Percentiles rank a stretch among this genome's conserved stretches.
Conservation (phyloP, 2,888 invertebrate species). For the Papilio elwesi region DNA sequence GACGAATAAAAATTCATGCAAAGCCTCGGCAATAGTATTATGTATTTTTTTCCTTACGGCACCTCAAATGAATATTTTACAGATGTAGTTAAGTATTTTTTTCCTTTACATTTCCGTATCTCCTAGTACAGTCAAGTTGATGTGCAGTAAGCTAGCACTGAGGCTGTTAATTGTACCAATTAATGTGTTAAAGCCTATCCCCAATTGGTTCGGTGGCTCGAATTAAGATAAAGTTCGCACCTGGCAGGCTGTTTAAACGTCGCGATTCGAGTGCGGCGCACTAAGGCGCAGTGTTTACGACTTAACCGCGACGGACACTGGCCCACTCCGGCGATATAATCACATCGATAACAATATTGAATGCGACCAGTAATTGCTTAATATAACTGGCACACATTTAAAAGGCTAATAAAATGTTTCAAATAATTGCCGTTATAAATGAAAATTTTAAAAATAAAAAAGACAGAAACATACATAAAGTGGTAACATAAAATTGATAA, state of each 20-base stretch:
- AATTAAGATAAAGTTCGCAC: conserved; percentile 84
- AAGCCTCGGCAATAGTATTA: neutral
- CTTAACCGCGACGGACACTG: conserved; percentile 50
- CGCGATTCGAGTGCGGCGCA: conserved; percentile 69
- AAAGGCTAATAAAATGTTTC: conserved; percentile 6
- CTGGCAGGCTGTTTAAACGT: conserved; percentile 75
- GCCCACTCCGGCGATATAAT: conserved; percentile 32
- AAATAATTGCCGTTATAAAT: neutral
- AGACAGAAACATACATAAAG: neutral
- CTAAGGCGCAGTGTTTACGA: conserved; percentile 72
- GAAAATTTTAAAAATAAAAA: neutral
- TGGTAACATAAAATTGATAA: neutral
- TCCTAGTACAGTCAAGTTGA: conserved; percentile 28
- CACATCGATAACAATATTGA: conserved; percentile 39
- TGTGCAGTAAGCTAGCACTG: conserved; percentile 41
- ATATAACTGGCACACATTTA: conserved; percentile 18
- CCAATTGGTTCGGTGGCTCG: conserved; percentile 74
- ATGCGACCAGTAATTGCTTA: conserved; percentile 31
- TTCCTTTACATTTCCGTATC: conserved; percentile 6
- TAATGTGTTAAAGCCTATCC: conserved; percentile 57
- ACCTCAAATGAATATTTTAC: neutral
- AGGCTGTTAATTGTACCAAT: conserved; percentile 50
- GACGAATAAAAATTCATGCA: neutral
- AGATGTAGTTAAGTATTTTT: neutral
- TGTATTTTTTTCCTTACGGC: neutral